Evolutionary conservation across 2,888 invertebrate species (phyloP).

Genomic region (Amphimallon solstitiale): DNA sequence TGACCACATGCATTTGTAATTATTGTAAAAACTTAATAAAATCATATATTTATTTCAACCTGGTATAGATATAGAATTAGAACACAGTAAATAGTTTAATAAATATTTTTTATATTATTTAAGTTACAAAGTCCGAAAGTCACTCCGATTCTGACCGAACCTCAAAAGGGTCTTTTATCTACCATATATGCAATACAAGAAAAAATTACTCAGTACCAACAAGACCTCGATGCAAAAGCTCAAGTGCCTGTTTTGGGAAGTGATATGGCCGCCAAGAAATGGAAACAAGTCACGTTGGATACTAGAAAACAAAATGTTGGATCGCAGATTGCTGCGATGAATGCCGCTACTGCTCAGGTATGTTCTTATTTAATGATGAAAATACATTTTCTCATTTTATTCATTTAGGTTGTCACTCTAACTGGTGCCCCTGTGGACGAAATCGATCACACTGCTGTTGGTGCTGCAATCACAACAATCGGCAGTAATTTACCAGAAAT

Average conservation of each 20-base stretch:
- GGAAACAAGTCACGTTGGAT: slow-evolving; percentile 94
- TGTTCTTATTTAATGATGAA: slow-evolving; percentile 52
- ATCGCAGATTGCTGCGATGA: slow-evolving; percentile 98
- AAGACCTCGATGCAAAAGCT: slow-evolving; percentile 68
- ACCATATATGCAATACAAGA: slow-evolving; percentile 92
- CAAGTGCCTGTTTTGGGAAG: slow-evolving; percentile 80
- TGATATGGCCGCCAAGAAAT: slow-evolving; percentile 88
- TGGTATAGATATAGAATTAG: too few relatives aligned
- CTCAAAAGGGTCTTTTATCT: slow-evolving; percentile 91
- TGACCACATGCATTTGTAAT: too few relatives aligned
- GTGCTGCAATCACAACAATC: slow-evolving; percentile 97
- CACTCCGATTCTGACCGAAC: slow-evolving; percentile 86
- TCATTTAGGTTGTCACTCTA: slow-evolving; percentile 57
- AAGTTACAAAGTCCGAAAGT: slow-evolving; percentile 86
- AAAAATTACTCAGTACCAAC: slow-evolving; percentile 87
- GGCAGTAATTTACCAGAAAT: slow-evolving; percentile 96
- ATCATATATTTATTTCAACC: too few relatives aligned
- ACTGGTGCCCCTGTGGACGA: slow-evolving; percentile 79
- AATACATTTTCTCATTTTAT: not conserved
- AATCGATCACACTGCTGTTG: slow-evolving; percentile 94
- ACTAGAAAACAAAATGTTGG: slow-evolving; percentile 96
- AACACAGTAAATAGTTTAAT: not conserved
- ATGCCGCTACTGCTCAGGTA: slow-evolving; percentile 98
- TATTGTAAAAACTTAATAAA: too few relatives aligned
- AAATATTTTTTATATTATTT: slow-evolving; percentile 12